Base-by-base conservation (phyloP, 2,797 vertebrate species). In the Poeciliopsis gracilis region DNA sequence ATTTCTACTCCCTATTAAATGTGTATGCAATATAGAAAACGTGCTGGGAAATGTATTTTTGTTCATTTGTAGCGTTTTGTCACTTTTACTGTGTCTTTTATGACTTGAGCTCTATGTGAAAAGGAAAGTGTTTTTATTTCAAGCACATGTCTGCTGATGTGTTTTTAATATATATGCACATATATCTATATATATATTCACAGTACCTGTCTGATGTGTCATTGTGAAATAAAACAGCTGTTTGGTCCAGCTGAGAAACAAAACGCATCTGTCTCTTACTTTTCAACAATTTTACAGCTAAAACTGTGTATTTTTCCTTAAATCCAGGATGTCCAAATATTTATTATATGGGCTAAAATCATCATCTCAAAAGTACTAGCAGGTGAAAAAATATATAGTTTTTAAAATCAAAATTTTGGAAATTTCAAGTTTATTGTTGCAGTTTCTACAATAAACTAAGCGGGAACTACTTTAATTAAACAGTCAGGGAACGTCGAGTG, bases 221-320 rank as follows among this genome's bases (percentile, higher is more conserved):
- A 88, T 93, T 94, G 93, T 95, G 93, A 94, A 95, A 94, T 93
- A 93, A 80, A 94, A 93, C 88, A 88, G 85, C 92, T 94, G 94
- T 93, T 94, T 92, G 87, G 83, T 92, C 91, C 91, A 91, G 90
- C 86, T 87, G 80, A 87, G 77, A n/a, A 87, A 84, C 72, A 53
- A 2, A 61, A 66, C 36, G 30, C 5, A 8, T 10, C 59, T 43
- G 70, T 43, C 49, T 87, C 3, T 70, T 80, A 1, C 25, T 74
- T 74, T 30, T 5, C 23, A 33, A 33, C 30, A 23, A 9, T n/a
- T 41, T 18, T 36, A 36, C 33, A 43, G 7, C 36, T 28, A 5
- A 23, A 41, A 12, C 36, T 12, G 45, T 46, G 18, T 28, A 30
- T 30, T 47, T 71, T 71, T 28, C n/a, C 46, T 46, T 46, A 45